Conservation (phyloP, 2,888 invertebrate genomes). For the Ormyrus labotus region DNA sequence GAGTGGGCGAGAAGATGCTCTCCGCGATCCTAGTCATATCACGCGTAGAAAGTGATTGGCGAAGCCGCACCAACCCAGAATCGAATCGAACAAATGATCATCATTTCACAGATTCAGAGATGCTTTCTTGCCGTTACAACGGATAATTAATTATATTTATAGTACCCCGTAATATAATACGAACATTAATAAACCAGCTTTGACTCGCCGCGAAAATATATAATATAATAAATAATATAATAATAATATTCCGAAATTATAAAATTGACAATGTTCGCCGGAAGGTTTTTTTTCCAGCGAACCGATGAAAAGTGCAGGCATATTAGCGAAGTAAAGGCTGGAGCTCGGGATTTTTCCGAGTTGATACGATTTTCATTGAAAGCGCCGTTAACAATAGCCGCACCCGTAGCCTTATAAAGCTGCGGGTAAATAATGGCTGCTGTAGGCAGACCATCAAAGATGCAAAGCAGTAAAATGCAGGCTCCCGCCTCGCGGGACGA, state of each 20-base stretch:
- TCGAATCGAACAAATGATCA: constrained; percentile 44
- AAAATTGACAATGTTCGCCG: neutral
- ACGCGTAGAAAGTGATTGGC: constrained; percentile 44
- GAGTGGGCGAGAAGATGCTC: constrained; percentile 45
- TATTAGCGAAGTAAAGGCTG: neutral
- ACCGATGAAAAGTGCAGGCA: no score
- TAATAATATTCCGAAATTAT: neutral
- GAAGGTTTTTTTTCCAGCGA: no score
- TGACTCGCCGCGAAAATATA: no score
- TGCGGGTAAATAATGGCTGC: constrained; percentile 21
- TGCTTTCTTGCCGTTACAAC: constrained; percentile 27
- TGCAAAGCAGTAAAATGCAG: constrained; percentile 1
- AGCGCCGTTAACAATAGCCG: constrained; percentile 21
- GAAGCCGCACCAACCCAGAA: constrained; percentile 34
- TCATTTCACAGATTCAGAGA: constrained; percentile 22
- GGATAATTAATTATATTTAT: constrained; percentile 39
- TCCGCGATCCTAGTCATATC: constrained; percentile 38
- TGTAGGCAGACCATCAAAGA: neutral
- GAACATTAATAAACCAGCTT: neutral
- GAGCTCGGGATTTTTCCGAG: constrained; percentile 1
- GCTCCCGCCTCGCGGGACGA: no score
- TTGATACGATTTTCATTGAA: constrained; percentile 19
- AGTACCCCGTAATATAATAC: constrained; percentile 22
- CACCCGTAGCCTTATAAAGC: constrained; percentile 26
- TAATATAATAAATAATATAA: neutral